These are phyloP conservation scores for Drosophila nr. perissopoda DNA, from an alignment of 2,888 invertebrate genomes.

Conservation along the genomic window DNA sequence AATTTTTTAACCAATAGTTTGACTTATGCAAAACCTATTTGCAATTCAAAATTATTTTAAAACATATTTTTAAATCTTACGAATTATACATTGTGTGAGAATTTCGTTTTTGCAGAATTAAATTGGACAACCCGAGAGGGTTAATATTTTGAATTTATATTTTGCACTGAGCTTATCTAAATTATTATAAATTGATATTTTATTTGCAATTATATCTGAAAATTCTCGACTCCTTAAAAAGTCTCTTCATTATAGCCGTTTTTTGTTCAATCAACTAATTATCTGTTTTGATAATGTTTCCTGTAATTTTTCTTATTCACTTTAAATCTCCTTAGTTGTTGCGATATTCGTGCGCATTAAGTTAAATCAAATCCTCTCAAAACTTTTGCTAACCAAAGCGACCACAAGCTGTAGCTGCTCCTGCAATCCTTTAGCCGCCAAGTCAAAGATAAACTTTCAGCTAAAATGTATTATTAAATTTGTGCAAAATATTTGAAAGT, in stretches of 20 bases:
- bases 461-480: conserved; percentile 78
- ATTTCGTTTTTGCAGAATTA: not conserved
- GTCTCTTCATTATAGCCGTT: too few relatives aligned
- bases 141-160: not conserved
- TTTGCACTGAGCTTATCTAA: not conserved
- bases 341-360: conserved; percentile 19
- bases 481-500: conserved; percentile 51
- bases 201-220: not conserved
- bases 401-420: conserved; percentile 33
- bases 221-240: not conserved
- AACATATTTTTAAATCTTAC: not conserved
- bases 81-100: not conserved
- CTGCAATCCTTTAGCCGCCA: conserved; percentile 11
- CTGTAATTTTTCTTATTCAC: not conserved
- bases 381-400: conserved; percentile 39
- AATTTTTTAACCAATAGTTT: not conserved
- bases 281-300: not conserved
- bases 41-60: not conserved
- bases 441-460: conserved; percentile 72
- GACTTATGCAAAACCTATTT: not conserved
- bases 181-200: not conserved
- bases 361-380: conserved; percentile 25
- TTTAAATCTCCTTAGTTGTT: conserved; percentile 11
- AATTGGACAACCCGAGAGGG: not conserved
- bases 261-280: conserved; percentile 8